A percentile compares a stretch with the other conserved stretches of the same genome.
Conservation (phyloP, 2,888 invertebrate genomes). For the Bellardia bayeri region DNA sequence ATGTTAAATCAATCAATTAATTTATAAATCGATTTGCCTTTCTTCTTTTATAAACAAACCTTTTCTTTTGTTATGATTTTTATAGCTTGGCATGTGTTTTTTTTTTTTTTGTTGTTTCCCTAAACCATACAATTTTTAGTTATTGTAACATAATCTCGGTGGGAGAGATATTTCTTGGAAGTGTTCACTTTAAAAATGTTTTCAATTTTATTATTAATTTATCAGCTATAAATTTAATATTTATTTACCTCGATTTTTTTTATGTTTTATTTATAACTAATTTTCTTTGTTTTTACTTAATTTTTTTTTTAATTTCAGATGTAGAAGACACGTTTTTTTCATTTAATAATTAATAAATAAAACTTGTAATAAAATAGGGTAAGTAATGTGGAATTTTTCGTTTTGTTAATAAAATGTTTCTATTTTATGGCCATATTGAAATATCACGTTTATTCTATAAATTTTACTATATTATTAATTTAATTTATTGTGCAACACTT, state of each 20-base stretch:
- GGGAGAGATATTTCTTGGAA: conserved; percentile 38
- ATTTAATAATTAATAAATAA: conserved; percentile 13
- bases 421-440: not conserved
- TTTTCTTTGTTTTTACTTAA: conserved; percentile 5
- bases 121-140: not conserved
- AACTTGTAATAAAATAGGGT: conserved; percentile 20
- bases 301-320: conserved; percentile 35
- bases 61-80: not conserved
- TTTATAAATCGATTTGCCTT: not conserved
- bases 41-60: not conserved
- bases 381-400: not conserved
- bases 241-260: conserved; percentile 1
- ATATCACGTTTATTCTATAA: conserved; percentile 1
- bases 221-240: conserved; percentile 28
- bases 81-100: not conserved
- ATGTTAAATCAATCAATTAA: not conserved
- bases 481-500: conserved; percentile 5
- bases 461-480: conserved; percentile 15
- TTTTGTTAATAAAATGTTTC: not conserved
- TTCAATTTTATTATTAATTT: not conserved
- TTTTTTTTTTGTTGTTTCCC: not conserved
- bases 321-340: conserved; percentile 35
- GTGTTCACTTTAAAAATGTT: not conserved
- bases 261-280: conserved; percentile 20
- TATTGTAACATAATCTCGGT: conserved; percentile 46